phyloP scores from a whole-genome alignment of 2,113 vertebrate species.

The Scopus umbretta region DNA sequence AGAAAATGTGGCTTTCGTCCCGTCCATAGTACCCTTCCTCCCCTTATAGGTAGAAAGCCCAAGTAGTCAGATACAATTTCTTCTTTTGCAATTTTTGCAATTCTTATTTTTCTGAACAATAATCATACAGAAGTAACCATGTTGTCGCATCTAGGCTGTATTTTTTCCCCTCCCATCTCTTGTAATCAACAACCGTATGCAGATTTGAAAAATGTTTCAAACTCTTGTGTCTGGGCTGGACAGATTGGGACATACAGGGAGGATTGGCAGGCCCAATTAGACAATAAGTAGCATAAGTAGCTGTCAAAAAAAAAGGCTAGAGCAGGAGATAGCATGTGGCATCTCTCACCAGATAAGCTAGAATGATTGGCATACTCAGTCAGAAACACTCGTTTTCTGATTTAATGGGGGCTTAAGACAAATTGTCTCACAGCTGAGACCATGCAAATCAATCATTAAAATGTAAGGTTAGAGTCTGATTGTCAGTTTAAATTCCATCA shows the following conservation, averaged over 20 bases:
- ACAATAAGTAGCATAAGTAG: conserved; percentile 19
- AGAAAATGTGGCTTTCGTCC: not conserved
- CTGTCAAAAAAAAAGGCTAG: conserved; percentile 48
- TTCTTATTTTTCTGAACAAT: not conserved
- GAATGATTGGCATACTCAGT: conserved; percentile 44
- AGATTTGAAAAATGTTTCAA: conserved; percentile 13
- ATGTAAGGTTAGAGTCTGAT: not conserved
- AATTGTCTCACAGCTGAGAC: conserved; percentile 39
- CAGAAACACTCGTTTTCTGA: not conserved
- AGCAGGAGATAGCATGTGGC: conserved; percentile 43
- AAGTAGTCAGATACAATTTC: not conserved
- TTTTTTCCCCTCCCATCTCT: not conserved
- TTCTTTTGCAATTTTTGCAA: not conserved
- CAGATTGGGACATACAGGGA: not conserved
- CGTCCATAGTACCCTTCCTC: not conserved
- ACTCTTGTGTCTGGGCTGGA: conserved; percentile 13
- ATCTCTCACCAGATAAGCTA: conserved; percentile 20
- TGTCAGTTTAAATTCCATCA: conserved; percentile 21
- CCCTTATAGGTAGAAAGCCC: not conserved
- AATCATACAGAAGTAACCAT: not conserved
- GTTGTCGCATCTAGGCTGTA: not conserved
- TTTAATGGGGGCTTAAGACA: conserved; percentile 45
- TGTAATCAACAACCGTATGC: not conserved
- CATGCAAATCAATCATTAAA: conserved; percentile 46
- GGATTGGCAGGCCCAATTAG: conserved; percentile 39